Conservation (phyloP, 2,113 vertebrate genomes). For the Pica pica region DNA sequence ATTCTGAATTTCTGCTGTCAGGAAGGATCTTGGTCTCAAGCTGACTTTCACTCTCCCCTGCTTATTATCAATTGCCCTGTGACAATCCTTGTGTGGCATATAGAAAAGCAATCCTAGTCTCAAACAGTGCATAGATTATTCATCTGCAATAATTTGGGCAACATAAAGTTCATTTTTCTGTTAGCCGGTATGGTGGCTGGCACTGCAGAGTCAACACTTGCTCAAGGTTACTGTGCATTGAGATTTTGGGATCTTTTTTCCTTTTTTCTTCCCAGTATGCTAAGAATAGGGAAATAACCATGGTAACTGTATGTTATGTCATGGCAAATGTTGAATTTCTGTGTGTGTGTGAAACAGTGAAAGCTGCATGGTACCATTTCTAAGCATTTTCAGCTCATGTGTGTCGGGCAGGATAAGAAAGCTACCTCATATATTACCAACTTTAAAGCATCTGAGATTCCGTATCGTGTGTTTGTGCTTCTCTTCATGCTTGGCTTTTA, state of each 20-base stretch:
- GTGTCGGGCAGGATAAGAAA: neutral
- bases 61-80: neutral
- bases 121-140: neutral
- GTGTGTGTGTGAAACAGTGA: neutral
- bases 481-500: neutral
- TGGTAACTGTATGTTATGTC: slow-evolving; percentile 17
- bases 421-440: neutral
- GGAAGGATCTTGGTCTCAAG: neutral
- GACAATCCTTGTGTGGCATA: neutral
- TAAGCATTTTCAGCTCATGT: neutral
- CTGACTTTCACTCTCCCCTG: neutral
- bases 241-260: neutral
- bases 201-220: neutral
- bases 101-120: neutral
- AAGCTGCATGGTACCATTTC: slow-evolving; percentile 5
- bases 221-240: neutral
- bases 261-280: neutral
- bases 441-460: neutral
- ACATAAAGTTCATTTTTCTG: neutral
- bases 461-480: neutral
- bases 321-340: slow-evolving; percentile 7
- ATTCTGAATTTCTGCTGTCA: neutral
- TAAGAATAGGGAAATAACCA: slow-evolving; percentile 12
- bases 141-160: neutral
- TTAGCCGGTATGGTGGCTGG: neutral